phyloP scores from a whole-genome alignment of 92 coral and sea anemone genomes.

The Epizoanthus scotinus region DNA sequence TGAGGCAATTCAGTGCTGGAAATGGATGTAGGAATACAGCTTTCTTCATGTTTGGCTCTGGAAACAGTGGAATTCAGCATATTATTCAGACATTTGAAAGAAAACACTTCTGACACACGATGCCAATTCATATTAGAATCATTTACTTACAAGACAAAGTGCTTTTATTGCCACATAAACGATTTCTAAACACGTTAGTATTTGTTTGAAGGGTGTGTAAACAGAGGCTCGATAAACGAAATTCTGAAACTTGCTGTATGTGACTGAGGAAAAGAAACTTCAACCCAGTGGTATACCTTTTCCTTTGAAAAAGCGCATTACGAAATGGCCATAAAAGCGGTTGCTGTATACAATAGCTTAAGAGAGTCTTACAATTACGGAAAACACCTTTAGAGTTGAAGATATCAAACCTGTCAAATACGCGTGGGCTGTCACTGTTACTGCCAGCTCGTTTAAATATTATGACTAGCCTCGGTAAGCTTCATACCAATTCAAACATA shows the following conservation, averaged over 20 bases:
- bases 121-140: conserved; percentile 49
- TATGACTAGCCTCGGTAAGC: conserved; percentile 29
- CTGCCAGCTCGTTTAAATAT: conserved; percentile 16
- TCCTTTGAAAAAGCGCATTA: too few species aligned
- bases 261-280: background rate
- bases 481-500: conserved; percentile 23
- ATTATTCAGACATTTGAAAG: background rate
- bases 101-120: conserved; percentile 22
- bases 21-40: background rate
- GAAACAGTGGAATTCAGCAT: conserved; percentile 2
- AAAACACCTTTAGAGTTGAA: background rate
- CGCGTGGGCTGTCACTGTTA: conserved; percentile 22
- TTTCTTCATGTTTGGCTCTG: background rate
- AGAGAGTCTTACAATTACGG: conserved; percentile 12
- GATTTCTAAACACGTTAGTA: conserved; percentile 45
- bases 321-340: background rate
- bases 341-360: background rate
- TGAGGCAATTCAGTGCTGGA: too few species aligned
- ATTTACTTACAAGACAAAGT: conserved; percentile 54
- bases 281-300: background rate
- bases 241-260: background rate
- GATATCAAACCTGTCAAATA: conserved; percentile 34
- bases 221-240: background rate
- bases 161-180: conserved; percentile 61
- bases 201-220: conserved; percentile 28